Base-by-base conservation (phyloP, 2,888 invertebrate genomes). In the Hipparchia semele region DNA sequence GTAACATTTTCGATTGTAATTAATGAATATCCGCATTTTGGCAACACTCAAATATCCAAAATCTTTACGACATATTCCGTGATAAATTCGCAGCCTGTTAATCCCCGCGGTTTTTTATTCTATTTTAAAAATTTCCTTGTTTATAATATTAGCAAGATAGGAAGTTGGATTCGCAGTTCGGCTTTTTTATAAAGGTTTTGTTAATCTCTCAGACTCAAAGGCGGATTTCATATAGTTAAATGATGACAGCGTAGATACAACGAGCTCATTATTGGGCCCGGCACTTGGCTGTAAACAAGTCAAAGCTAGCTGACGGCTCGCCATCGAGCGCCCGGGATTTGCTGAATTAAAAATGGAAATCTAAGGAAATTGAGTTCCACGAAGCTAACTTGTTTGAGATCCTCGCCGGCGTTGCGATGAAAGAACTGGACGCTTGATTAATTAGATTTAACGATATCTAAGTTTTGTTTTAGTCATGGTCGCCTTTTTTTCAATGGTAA, bases 321-420 rank as follows among this genome's bases (percentile, higher is more conserved):
- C 12, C 49, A 68, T 60, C 71, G 73, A 58, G 73, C 77, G 73
- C 68, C 59, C 73, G 77, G 78, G 77, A 75, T 79, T 76, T 74
- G 72, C 75, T 78, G 76, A 81, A 79, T 81, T 78, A 80, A 79
- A 79, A 79, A 73, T 77, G 78, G 78, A 79, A 78, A 79, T 76
- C 75, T 78, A 76, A 74, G 78, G 77, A 79, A 80, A 80, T 80
- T 79, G 73, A 76, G 77, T 78, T 75, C 68, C 71, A 71, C 75
- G 73, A 76, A 71, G 76, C 56, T 69, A 75, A 76, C 77, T 79
- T 71, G 75, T 77, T 77, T 73, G 64, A 74, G 68, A 75, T 74
- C 69, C 72, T 76, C 75, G 49, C 53, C 39, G 54, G 51, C 64
- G 10, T 49, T 70, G 51, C 8, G 46, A 58, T 46, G 46, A 58